Percentiles rank a stretch among this genome's conserved stretches.
Conservation (phyloP, 2,888 invertebrate genomes). For the Lithophane leautieri region DNA sequence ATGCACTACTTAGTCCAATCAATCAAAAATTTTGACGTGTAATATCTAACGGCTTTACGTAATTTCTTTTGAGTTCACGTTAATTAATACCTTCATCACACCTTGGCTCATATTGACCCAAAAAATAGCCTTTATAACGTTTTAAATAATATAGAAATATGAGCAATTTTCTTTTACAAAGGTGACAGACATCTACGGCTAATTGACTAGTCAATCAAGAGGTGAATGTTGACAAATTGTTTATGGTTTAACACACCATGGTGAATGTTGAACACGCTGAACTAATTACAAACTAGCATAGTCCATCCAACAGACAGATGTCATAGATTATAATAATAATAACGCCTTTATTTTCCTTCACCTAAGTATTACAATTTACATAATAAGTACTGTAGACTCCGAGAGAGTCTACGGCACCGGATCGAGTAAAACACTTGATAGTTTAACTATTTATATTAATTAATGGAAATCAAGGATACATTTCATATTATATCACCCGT, state of each 20-base stretch:
- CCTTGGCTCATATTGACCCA: not conserved
- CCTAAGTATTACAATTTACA: too few species aligned
- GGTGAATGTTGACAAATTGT: not conserved
- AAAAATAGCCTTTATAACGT: too few species aligned
- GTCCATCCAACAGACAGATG: not conserved
- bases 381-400: too few species aligned
- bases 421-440: too few species aligned
- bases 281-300: slow-evolving; percentile 8
- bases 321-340: slow-evolving; percentile 30
- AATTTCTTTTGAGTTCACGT: not conserved
- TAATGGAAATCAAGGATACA: too few species aligned
- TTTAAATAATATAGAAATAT: not conserved
- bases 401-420: too few species aligned
- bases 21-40: not conserved
- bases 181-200: not conserved
- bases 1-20: not conserved
- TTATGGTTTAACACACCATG: not conserved
- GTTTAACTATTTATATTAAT: too few species aligned
- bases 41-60: too few species aligned
- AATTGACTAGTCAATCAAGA: not conserved
- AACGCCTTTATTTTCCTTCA: too few species aligned
- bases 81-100: not conserved
- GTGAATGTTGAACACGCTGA: slow-evolving; percentile 12
- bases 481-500: too few species aligned
- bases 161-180: not conserved